A percentile compares a stretch with the other conserved stretches of the same genome.
Evolutionary conservation across 2,888 invertebrate species (phyloP).

Genomic region (Drosophila pegasa): DNA sequence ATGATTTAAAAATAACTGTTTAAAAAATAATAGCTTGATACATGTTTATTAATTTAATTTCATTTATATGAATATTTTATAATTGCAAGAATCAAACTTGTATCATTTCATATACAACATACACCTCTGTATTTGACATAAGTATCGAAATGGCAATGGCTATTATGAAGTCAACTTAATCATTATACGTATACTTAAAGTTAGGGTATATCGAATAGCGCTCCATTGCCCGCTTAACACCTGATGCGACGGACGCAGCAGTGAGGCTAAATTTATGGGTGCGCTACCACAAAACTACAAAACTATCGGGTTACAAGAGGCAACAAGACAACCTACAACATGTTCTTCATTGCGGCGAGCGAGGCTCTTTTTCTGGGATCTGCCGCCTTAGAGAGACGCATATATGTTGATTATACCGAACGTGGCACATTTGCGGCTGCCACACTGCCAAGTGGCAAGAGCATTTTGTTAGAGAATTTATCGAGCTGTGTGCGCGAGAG

Average conservation of each 20-base stretch:
- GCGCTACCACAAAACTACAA: constrained; percentile 82
- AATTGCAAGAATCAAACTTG: too few relatives aligned
- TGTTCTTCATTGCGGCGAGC: constrained; percentile 53
- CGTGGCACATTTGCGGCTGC: constrained; percentile 58
- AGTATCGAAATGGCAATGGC: too few relatives aligned
- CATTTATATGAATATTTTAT: too few relatives aligned
- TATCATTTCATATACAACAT: too few relatives aligned
- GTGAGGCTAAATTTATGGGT: constrained; percentile 74
- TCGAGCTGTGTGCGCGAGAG: constrained; percentile 33
- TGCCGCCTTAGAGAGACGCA: constrained; percentile 45
- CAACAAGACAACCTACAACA: constrained; percentile 80
- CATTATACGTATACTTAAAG: constrained; percentile 6
- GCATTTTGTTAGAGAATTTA: constrained; percentile 70
- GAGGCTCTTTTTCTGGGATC: constrained; percentile 39
- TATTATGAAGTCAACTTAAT: not conserved
- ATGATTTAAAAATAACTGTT: too few relatives aligned
- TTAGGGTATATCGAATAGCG: constrained; percentile 54
- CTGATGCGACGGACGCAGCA: constrained; percentile 65
- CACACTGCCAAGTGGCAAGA: constrained; percentile 64
- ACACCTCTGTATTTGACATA: too few relatives aligned
- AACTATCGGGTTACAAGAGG: constrained; percentile 80
- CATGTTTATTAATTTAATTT: too few relatives aligned
- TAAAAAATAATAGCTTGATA: too few relatives aligned
- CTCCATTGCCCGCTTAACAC: constrained; percentile 71
- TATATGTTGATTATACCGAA: constrained; percentile 69